Percentiles rank a stretch among this genome's conserved stretches.
Conservation (phyloP, 2,888 invertebrate species). For the Leptinotarsa rubiginosa region DNA sequence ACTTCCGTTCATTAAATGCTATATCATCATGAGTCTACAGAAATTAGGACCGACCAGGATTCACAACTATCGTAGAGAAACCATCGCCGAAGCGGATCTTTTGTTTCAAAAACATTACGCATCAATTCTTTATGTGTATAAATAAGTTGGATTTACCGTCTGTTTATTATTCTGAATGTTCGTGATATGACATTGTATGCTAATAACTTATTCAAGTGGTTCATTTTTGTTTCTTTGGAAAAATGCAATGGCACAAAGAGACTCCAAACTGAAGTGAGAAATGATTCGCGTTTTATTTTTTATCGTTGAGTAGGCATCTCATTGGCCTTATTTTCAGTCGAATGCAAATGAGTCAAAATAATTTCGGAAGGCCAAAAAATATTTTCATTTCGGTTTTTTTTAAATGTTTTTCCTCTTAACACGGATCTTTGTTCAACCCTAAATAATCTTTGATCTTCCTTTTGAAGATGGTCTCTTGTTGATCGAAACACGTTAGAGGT, state of each 20-base stretch:
- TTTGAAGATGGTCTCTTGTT: too few species aligned
- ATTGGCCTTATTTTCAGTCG: neutral
- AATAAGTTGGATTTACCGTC: slow-evolving; percentile 43
- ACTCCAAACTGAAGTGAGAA: neutral
- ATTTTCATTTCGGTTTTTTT: too few species aligned
- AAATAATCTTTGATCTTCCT: too few species aligned
- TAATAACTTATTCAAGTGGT: slow-evolving; percentile 34
- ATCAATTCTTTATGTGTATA: slow-evolving; percentile 38
- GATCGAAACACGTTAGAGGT: too few species aligned
- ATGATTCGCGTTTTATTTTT: neutral
- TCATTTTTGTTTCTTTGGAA: slow-evolving; percentile 38
- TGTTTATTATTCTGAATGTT: slow-evolving; percentile 38
- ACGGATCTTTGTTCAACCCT: too few species aligned
- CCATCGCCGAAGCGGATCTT: neutral
- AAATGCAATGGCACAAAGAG: slow-evolving; percentile 32
- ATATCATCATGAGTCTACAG: neutral
- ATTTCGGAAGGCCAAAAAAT: too few species aligned
- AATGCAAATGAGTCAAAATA: too few species aligned
- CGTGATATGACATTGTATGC: slow-evolving; percentile 45
- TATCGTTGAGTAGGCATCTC: neutral
- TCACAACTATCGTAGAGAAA: neutral
- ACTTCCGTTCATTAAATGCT: neutral
- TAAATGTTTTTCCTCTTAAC: too few species aligned
- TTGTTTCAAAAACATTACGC: slow-evolving; percentile 41
- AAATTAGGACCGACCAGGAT: neutral